These are phyloP conservation scores for Marasmarcha lunaedactyla DNA, from an alignment of 2,888 invertebrate genomes.

Conservation along the genomic window DNA sequence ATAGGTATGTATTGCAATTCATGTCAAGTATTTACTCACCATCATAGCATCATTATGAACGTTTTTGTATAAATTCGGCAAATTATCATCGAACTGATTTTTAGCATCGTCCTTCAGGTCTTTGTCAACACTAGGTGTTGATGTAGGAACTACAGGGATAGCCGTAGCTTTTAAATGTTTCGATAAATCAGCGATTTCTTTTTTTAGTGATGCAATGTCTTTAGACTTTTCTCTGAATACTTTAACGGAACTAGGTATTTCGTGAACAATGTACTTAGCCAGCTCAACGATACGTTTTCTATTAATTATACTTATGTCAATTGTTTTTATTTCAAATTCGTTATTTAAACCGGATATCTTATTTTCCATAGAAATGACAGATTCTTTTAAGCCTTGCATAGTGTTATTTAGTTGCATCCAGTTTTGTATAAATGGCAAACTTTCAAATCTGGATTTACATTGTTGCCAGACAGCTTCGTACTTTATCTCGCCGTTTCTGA, in stretches of 20 bases:
- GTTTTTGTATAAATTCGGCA: constrained; percentile 16
- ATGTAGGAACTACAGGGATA: background rate
- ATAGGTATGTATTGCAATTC: no score
- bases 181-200: constrained; percentile 11
- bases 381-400: constrained; percentile 20
- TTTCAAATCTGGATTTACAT: constrained; percentile 40
- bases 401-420: constrained; percentile 25
- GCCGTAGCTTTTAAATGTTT: constrained; percentile 1
- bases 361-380: constrained; percentile 24
- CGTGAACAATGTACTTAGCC: constrained; percentile 32
- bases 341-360: constrained; percentile 21
- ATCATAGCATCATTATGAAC: constrained; percentile 9
- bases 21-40: no score
- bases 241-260: constrained; percentile 27
- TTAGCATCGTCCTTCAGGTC: background rate
- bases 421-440: constrained; percentile 38
- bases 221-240: constrained; percentile 23
- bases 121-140: background rate
- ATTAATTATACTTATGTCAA: constrained; percentile 22
- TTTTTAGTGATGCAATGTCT: constrained; percentile 18
- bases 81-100: constrained; percentile 15
- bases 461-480: constrained; percentile 42
- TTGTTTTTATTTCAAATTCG: constrained; percentile 26
- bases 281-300: constrained; percentile 31
- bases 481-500: constrained; percentile 31